Evolutionary conservation across 2,888 invertebrate genomes (phyloP).

Genomic region (Proisotoma minuta): DNA sequence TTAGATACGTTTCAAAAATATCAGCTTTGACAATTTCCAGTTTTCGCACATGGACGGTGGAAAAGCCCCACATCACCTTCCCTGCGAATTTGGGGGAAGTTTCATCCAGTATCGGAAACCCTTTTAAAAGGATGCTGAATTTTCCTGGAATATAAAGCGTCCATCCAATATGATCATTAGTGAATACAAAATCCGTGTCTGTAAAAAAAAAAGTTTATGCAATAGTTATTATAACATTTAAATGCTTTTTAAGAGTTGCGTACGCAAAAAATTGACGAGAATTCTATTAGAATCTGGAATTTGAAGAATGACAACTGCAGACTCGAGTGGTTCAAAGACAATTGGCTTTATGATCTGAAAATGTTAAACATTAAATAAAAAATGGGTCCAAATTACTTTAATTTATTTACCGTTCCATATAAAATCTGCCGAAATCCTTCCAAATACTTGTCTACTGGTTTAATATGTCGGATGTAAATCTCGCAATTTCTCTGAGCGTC

Average conservation of each 20-base stretch:
- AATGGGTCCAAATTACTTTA: neutral
- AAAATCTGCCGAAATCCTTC: constrained; percentile 30
- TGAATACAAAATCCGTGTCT: neutral
- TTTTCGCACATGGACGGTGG: constrained; percentile 12
- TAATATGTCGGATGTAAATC: constrained; percentile 36
- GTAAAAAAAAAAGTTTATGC: neutral
- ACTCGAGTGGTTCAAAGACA: neutral
- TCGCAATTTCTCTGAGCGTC: constrained; percentile 26
- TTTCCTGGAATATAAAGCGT: constrained; percentile 38
- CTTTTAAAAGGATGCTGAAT: constrained; percentile 34
- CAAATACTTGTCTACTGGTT: constrained; percentile 21
- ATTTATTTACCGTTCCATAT: constrained; percentile 21
- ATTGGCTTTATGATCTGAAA: constrained; percentile 4
- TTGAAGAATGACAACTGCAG: neutral
- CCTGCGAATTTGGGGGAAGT: neutral
- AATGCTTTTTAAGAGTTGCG: neutral
- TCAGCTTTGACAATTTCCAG: constrained; percentile 4
- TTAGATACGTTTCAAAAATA: constrained; percentile 13
- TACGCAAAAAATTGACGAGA: neutral
- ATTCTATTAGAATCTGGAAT: neutral
- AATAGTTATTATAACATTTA: neutral
- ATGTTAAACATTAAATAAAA: neutral
- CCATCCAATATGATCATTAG: constrained; percentile 23
- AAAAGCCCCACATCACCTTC: constrained; percentile 16
- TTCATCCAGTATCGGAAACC: constrained; percentile 13